Conservation (phyloP, 2,888 invertebrate genomes). For the Mactromeris polynyma region DNA sequence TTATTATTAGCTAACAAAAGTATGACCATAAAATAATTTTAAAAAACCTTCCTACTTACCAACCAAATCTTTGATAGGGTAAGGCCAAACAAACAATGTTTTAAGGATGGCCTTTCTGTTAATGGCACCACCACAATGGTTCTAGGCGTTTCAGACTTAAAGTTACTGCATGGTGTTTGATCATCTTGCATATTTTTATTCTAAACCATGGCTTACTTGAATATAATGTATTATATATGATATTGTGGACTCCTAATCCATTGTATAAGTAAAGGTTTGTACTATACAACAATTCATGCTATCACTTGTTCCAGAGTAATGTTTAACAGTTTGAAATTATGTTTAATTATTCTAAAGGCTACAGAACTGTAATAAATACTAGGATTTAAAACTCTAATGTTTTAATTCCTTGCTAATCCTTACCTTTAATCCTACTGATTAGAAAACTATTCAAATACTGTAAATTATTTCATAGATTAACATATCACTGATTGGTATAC, state of each 20-base stretch:
- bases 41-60: too few species aligned
- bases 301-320: neutral
- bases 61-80: too few species aligned
- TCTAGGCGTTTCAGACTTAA: too few species aligned
- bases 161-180: too few species aligned
- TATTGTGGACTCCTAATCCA: neutral
- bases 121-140: too few species aligned
- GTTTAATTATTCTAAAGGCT: neutral
- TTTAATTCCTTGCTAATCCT: conserved; percentile 2
- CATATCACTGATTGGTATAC: neutral
- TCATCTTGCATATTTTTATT: neutral
- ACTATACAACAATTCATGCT: neutral
- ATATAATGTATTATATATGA: neutral
- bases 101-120: too few species aligned
- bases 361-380: neutral
- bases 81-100: too few species aligned
- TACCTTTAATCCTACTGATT: conserved; percentile 6
- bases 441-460: neutral
- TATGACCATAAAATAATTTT: too few species aligned
- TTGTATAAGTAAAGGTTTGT: neutral
- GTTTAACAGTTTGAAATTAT: conserved; percentile 1
- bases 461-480: neutral
- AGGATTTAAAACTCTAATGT: neutral
- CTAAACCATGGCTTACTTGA: neutral
- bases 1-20: too few species aligned